phyloP scores from a whole-genome alignment of 1,140 invertebrate genomes.

The Lucilia cuprina region DNA sequence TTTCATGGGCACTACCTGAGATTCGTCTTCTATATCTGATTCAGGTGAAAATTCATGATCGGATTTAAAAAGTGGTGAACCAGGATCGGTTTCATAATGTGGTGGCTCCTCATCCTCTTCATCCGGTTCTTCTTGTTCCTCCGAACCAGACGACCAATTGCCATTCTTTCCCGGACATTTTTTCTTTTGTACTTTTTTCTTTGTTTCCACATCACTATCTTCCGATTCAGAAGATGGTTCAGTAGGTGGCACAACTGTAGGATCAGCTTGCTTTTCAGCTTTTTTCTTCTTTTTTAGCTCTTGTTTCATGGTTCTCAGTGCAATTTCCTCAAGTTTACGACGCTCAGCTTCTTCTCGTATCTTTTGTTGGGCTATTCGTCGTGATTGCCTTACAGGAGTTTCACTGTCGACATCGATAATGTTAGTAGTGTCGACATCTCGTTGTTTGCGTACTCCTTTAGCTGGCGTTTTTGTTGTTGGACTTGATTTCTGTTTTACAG shows the following conservation, averaged over 20 bases:
- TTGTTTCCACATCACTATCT: slow-evolving; percentile 64
- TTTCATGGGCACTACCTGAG: slow-evolving; percentile 68
- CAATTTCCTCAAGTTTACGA: slow-evolving; percentile 74
- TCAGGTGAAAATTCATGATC: slow-evolving; percentile 91
- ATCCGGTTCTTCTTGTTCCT: slow-evolving; percentile 70
- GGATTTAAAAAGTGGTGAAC: slow-evolving; percentile 75
- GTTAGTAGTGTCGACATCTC: slow-evolving; percentile 65
- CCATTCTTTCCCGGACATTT: slow-evolving; percentile 71
- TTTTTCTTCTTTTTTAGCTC: slow-evolving; percentile 70
- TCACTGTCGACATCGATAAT: slow-evolving; percentile 58
- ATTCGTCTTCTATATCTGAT: slow-evolving; percentile 71
- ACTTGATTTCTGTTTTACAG: neutral
- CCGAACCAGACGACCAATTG: slow-evolving; percentile 72
- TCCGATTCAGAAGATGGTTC: slow-evolving; percentile 61
- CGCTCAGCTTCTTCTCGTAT: slow-evolving; percentile 83
- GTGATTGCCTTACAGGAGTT: slow-evolving; percentile 75
- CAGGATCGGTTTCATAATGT: slow-evolving; percentile 68
- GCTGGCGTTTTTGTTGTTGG: slow-evolving; percentile 9
- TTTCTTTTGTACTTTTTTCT: slow-evolving; percentile 67
- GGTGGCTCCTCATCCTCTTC: slow-evolving; percentile 68
- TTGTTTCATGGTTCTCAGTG: slow-evolving; percentile 69
- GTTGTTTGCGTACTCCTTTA: slow-evolving; percentile 62
- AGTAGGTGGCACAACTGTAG: slow-evolving; percentile 60
- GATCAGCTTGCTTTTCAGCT: slow-evolving; percentile 60
- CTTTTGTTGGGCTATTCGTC: slow-evolving; percentile 83